phyloP scores from a whole-genome alignment of 2,113 vertebrate species.

The Ranitomeya imitator region DNA sequence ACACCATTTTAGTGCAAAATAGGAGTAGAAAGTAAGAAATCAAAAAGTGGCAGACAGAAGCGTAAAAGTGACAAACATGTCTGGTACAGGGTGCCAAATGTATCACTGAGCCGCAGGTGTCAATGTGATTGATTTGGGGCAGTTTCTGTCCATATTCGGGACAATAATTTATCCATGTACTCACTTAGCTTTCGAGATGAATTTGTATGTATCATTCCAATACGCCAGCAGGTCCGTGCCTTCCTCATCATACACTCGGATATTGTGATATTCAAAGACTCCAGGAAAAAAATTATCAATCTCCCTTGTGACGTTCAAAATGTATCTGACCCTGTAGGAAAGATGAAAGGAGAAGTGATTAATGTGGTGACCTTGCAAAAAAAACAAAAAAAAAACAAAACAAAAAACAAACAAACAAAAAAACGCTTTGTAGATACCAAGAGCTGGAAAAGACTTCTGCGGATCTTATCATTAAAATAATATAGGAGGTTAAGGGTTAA shows the following conservation, averaged over 20 bases:
- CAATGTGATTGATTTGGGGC: too few species aligned
- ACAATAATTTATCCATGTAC: slow-evolving; percentile 57
- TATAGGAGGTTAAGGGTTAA: not conserved
- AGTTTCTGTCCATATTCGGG: too few species aligned
- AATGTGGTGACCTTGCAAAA: slow-evolving; percentile 4
- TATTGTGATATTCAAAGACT: slow-evolving; percentile 95
- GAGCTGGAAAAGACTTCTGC: not conserved
- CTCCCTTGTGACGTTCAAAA: slow-evolving; percentile 95
- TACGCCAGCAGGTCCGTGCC: slow-evolving; percentile 96
- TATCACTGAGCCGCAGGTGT: too few species aligned
- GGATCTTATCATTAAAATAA: not conserved
- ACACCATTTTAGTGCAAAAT: too few species aligned
- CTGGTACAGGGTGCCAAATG: too few species aligned
- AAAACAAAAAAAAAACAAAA: too few species aligned
- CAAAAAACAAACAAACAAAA: not conserved
- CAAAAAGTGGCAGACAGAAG: too few species aligned
- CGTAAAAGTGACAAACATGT: too few species aligned
- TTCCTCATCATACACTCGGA: slow-evolving; percentile 95
- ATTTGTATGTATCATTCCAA: slow-evolving; percentile 98
- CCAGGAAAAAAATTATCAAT: slow-evolving; percentile 99
- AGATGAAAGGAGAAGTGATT: slow-evolving; percentile 40
- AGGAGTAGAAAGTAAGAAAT: too few species aligned
- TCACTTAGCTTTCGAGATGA: slow-evolving; percentile 98
- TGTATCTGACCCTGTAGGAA: slow-evolving; percentile 83
- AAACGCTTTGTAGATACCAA: not conserved